Evolutionary conservation across 2,888 invertebrate species (phyloP), one percentile per base, ranked within the genome.

Genomic region (Celastrina argiolus): DNA sequence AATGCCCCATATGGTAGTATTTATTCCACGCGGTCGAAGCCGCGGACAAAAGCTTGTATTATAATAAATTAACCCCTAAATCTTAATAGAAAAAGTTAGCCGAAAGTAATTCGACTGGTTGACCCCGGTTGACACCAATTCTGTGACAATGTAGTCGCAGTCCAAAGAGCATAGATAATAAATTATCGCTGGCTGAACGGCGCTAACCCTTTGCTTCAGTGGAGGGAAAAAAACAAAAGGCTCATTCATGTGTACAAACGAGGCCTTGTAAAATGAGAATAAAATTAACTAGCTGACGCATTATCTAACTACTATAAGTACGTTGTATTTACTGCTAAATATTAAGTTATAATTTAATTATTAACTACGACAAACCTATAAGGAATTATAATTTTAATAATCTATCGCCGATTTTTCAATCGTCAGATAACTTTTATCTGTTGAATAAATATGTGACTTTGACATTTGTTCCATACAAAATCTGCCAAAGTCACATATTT

Each of bases 181-280:
- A 68, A 69, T 71, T 70, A 67, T 61, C 65, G 56, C 67, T 67
- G 66, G 66, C 68, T 69, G 72, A 72, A 67, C 56, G 69, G 22
- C 66, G 68, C 56, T 63, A 65, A 71, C 69, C 72, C 69, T 72
- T 69, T 69, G 71, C 69, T 72, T 67, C 71, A 70, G 31, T 69
- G 69, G 69, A 71, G 69, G 67, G 67, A 68, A 69, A 68, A 70
- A 71, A 70, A 69, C 69, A 72, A 66, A 68, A 67, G 67, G 67
- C 65, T 61, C 64, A 71, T 63, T 71, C 72, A 70, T 72, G 72
- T 71, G 69, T 26, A 67, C 68, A 67, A 63, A 56, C 39, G 36
- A 69, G 70, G 67, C 70, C 70, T 71, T 71, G 69, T 56, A 56
- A 42, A 61, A 39, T 61, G 39, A 59, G 65, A 65, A 59, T 59